These are phyloP conservation scores for Bettongia penicillata DNA, from an alignment of 2,113 vertebrate genomes.

Conservation along the genomic window DNA sequence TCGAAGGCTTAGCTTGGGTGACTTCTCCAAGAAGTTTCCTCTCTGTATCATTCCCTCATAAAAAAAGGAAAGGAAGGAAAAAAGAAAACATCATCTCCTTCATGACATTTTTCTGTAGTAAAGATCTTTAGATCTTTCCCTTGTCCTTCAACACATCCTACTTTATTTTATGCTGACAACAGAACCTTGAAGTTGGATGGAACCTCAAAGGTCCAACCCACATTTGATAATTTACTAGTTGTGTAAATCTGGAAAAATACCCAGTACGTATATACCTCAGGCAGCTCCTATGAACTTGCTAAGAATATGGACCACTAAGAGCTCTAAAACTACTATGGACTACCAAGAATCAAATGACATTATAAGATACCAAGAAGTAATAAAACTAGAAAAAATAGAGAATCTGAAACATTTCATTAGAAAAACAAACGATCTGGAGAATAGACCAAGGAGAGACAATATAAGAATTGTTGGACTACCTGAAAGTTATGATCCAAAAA, in stretches of 20 bases:
- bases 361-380: background rate
- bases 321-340: background rate
- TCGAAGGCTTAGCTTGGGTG: background rate
- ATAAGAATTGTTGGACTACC: background rate
- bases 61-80: background rate
- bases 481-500: background rate
- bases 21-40: background rate
- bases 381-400: background rate
- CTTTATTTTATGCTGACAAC: background rate
- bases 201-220: background rate
- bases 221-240: background rate
- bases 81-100: background rate
- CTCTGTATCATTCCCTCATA: background rate
- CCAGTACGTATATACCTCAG: background rate
- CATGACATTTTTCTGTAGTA: background rate
- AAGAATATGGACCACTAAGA: background rate
- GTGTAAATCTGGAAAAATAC: background rate
- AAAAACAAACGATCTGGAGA: background rate
- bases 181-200: background rate
- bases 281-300: background rate
- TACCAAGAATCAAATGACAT: background rate
- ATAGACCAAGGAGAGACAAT: background rate
- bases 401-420: background rate
- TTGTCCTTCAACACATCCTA: background rate
- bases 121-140: background rate